Evolutionary conservation across 2,888 invertebrate genomes (phyloP), one percentile per base, ranked within the genome.

Genomic region (Subacronicta megacephala): DNA sequence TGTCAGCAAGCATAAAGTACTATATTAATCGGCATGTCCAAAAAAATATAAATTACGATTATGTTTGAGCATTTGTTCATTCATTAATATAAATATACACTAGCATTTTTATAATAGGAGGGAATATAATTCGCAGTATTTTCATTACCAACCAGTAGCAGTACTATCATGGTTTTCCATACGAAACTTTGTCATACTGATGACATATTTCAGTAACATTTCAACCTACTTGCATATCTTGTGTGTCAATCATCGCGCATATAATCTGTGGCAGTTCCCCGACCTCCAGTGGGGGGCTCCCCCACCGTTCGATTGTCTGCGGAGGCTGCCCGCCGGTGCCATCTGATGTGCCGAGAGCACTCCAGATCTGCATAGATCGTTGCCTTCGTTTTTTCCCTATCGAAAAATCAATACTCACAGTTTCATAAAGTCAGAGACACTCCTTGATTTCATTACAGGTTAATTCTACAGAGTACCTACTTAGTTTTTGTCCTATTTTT

Each of bases 281-380:
- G 89, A 89, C 89, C 91, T 87, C 91, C 83, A 78, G 85, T 83
- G 88, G 89, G 88, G 85, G 84, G 81, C 65, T 78, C 88, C 88
- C 90, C 91, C 88, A 82, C 87, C 88, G 90, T 94, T 93, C 94
- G 94, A 94, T 94, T 94, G 94, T 94, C 94, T 94, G 93, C 92
- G 93, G 91, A 92, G 92, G 92, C 90, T 90, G 90, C 89, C 92
- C 92, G 92, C 89, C 93, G 92, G 94, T 94, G 94, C 93, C 93
- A 94, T 93, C 94, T 93, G 93, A 93, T 93, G 93, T 94, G 92
- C 93, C 90, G 93, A 93, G 93, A 93, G 93, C 93, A 92, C 94
- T 93, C 90, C 93, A 94, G 94, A 94, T 94, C 94, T 94, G 94
- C 94, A 94, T 94, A 93, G 93, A 93, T 92, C 93, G 94, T 92